These are phyloP conservation scores for Acanthisitta chloris DNA, from an alignment of 2,113 vertebrate genomes.

Conservation along the genomic window DNA sequence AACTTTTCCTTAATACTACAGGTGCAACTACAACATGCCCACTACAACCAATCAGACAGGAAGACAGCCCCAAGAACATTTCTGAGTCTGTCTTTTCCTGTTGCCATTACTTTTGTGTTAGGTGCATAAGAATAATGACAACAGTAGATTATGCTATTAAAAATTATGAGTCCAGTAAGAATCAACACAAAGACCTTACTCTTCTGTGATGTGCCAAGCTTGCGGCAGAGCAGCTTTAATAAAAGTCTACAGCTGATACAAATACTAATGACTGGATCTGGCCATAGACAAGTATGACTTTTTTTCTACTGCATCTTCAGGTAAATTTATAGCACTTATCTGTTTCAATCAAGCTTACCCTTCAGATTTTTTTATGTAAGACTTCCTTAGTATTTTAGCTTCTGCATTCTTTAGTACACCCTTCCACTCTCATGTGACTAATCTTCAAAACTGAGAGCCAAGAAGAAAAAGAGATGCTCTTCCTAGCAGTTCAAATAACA, in stretches of 20 bases:
- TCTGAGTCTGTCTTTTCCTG: neutral
- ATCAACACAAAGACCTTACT: neutral
- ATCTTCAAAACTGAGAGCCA: neutral
- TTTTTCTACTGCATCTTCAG: neutral
- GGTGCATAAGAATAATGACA: neutral
- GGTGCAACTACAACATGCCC: neutral
- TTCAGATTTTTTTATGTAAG: neutral
- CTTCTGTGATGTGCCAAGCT: neutral
- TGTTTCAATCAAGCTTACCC: neutral
- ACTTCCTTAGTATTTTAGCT: neutral
- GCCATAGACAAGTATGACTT: neutral
- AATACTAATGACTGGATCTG: neutral
- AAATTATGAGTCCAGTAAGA: neutral
- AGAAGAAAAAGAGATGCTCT: neutral
- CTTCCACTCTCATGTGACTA: neutral
- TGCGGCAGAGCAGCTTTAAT: neutral
- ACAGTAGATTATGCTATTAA: neutral
- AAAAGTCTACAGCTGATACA: neutral
- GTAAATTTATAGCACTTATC: neutral
- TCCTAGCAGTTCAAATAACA: constrained; percentile 3
- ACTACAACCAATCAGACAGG: neutral
- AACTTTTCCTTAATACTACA: neutral
- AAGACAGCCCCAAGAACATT: neutral
- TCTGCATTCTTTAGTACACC: neutral
- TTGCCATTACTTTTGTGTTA: neutral